phyloP scores from a whole-genome alignment of 2,113 vertebrate genomes.

The Numenius arquata region DNA sequence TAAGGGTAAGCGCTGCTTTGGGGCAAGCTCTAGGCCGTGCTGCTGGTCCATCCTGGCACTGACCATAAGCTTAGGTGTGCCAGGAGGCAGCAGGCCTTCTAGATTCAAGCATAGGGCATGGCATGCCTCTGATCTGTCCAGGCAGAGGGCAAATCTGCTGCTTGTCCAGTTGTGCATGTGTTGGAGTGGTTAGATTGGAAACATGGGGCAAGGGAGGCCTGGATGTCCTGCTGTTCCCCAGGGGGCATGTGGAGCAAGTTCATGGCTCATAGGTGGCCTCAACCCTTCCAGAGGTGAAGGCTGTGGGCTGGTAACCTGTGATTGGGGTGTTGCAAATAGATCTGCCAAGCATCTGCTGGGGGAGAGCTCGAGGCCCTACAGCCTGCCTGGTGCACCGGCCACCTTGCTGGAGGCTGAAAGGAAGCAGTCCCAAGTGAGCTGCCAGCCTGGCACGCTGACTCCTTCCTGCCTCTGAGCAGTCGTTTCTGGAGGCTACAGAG shows the following conservation, averaged over 20 bases:
- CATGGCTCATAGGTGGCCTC: neutral
- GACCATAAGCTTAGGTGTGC: neutral
- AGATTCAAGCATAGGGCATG: neutral
- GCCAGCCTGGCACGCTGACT: neutral
- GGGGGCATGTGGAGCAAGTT: neutral
- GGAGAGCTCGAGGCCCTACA: neutral
- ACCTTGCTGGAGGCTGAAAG: neutral
- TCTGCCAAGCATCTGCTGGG: neutral
- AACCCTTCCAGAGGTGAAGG: neutral
- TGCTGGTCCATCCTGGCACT: neutral
- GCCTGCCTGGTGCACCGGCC: neutral
- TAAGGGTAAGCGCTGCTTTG: slow-evolving; percentile 76
- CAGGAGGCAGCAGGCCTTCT: neutral
- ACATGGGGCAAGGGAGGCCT: neutral
- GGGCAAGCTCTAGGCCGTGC: neutral
- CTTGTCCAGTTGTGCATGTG: neutral
- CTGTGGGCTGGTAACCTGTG: neutral
- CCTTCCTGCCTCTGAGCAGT: neutral
- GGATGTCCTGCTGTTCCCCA: neutral
- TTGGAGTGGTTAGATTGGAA: neutral
- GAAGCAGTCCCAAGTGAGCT: neutral
- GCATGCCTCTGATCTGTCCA: neutral
- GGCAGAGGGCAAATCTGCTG: neutral
- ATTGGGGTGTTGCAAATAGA: neutral
- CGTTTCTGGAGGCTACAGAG: neutral